These are phyloP conservation scores for Drosophila stalkeri DNA, from an alignment of 2,888 invertebrate species.

Conservation along the genomic window DNA sequence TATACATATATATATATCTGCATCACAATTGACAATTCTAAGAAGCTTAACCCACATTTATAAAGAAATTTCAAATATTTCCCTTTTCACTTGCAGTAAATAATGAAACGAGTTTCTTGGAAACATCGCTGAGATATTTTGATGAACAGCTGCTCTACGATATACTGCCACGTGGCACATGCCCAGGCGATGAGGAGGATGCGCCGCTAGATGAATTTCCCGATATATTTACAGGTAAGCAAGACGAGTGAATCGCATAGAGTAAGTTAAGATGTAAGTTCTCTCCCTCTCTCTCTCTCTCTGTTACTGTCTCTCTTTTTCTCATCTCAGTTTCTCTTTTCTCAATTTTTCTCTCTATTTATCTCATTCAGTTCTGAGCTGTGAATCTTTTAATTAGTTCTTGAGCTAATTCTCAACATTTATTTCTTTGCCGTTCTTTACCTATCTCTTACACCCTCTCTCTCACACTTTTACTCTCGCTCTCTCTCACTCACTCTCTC, in stretches of 20 bases:
- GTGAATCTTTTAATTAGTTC: too few relatives aligned
- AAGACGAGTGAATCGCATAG: too few relatives aligned
- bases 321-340: too few relatives aligned
- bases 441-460: too few relatives aligned
- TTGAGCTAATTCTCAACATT: too few relatives aligned
- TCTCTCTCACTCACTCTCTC: background rate
- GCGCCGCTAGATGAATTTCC: constrained; percentile 80
- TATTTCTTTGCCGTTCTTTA: too few relatives aligned
- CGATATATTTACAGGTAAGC: constrained; percentile 81
- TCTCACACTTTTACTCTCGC: background rate
- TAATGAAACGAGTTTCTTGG: constrained; percentile 70
- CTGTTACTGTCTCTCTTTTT: background rate
- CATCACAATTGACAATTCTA: background rate
- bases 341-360: too few relatives aligned
- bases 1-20: background rate
- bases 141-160: constrained; percentile 73
- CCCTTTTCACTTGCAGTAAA: constrained; percentile 30
- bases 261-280: too few relatives aligned
- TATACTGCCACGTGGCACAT: constrained; percentile 66
- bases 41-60: background rate
- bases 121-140: constrained; percentile 73
- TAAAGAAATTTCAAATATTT: background rate
- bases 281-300: background rate
- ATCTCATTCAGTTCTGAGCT: too few relatives aligned
- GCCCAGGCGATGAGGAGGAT: constrained; percentile 59